Conservation (phyloP, 92 coral and sea anemone genomes). For the Diadumene lineata region DNA sequence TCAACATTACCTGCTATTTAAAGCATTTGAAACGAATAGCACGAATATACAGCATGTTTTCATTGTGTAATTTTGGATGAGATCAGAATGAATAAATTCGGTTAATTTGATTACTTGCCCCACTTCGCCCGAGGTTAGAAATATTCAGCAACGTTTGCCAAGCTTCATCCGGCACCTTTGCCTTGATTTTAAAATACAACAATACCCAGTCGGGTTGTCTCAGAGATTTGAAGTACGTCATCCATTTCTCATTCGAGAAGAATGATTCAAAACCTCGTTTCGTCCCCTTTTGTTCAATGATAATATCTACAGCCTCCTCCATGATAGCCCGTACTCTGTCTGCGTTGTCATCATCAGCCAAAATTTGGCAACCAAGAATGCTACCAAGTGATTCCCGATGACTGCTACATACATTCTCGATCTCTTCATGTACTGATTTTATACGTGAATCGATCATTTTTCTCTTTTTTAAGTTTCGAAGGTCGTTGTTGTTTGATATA, state of each 20-base stretch:
- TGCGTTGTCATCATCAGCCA: background rate
- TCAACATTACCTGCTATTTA: background rate
- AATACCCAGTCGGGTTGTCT: slow-evolving; percentile 57
- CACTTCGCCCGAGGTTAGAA: slow-evolving; percentile 44
- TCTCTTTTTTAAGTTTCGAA: background rate
- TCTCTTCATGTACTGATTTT: background rate
- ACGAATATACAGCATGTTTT: no score
- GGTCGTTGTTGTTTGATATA: background rate
- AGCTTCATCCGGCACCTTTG: slow-evolving; percentile 44
- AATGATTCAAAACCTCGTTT: background rate
- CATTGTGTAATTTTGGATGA: no score
- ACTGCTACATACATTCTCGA: background rate
- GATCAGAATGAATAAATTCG: no score
- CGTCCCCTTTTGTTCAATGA: background rate
- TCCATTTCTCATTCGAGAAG: slow-evolving; percentile 6
- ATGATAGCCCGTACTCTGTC: background rate
- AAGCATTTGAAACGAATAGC: no score
- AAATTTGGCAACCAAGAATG: background rate
- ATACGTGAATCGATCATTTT: background rate
- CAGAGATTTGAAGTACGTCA: slow-evolving; percentile 10
- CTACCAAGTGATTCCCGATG: slow-evolving; percentile 1
- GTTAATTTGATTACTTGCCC: slow-evolving; percentile 12
- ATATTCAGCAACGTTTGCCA: slow-evolving; percentile 48
- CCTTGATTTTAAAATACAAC: slow-evolving; percentile 46
- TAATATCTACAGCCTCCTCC: slow-evolving; percentile 1